Conservation (phyloP, 2,888 invertebrate genomes). For the Mesorhabditis belari region DNA sequence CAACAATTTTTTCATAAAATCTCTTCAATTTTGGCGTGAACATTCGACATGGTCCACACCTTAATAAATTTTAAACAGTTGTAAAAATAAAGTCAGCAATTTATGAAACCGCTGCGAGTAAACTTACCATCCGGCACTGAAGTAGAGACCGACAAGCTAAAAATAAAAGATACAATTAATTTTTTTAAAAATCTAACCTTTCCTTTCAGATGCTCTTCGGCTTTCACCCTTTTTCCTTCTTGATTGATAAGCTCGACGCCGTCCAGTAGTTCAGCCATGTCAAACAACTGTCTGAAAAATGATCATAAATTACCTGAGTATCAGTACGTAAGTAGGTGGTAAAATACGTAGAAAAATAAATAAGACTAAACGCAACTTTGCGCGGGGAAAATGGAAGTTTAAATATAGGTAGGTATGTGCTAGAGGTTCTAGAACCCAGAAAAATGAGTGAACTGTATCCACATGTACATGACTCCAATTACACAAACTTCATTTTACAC, state of each 20-base stretch:
- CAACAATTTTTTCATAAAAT: constrained; percentile 26
- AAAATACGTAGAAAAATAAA: no score
- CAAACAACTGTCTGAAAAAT: neutral
- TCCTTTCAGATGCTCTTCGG: constrained; percentile 41
- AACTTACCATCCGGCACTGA: constrained; percentile 61
- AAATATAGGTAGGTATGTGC: no score
- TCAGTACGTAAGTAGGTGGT: no score
- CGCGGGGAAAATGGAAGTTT: no score
- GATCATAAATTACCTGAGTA: no score
- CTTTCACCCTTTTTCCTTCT: constrained; percentile 21
- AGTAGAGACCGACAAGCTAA: constrained; percentile 56
- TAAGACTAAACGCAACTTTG: no score
- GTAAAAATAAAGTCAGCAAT: neutral
- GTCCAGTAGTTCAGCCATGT: constrained; percentile 21
- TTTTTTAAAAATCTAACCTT: constrained; percentile 31
- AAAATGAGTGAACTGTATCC: no score
- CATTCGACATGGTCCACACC: constrained; percentile 38
- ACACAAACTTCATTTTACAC: no score
- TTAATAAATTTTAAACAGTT: neutral
- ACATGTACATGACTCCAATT: no score
- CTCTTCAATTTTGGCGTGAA: constrained; percentile 45
- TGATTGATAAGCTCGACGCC: constrained; percentile 16
- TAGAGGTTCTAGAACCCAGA: no score
- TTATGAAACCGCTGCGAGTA: neutral
- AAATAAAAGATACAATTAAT: neutral